A percentile compares a stretch with the other conserved stretches of the same genome.
phyloP scores from a whole-genome alignment of 2,797 vertebrate genomes.

The Jordanella pulchra region DNA sequence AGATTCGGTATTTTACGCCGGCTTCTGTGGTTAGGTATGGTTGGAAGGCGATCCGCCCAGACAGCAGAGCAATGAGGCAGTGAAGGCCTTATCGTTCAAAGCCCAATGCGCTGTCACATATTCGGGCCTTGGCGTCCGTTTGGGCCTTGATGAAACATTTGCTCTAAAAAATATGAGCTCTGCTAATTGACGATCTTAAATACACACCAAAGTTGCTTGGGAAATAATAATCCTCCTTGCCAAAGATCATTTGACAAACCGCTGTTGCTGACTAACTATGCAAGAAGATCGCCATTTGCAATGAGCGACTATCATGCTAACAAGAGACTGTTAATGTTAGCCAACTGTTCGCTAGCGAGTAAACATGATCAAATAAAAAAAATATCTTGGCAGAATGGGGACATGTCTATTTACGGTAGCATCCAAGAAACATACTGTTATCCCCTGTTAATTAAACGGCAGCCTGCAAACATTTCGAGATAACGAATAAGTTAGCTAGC shows the following conservation, averaged over 20 bases:
- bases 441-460: not conserved
- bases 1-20: conserved; percentile 49
- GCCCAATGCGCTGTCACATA: conserved; percentile 54
- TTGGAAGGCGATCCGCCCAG: conserved; percentile 71
- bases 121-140: conserved; percentile 63
- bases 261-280: conserved; percentile 27
- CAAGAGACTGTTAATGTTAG: conserved; percentile 52
- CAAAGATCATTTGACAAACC: not conserved
- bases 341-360: conserved; percentile 58
- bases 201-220: not conserved
- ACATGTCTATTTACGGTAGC: conserved; percentile 40
- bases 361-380: conserved; percentile 31
- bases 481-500: conserved; percentile 15
- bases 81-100: conserved; percentile 69
- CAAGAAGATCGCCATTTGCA: conserved; percentile 40
- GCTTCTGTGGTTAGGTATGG: conserved; percentile 57
- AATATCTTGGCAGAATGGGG: conserved; percentile 25
- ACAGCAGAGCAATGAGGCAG: conserved; percentile 52
- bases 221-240: not conserved
- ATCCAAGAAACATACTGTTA: not conserved
- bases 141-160: conserved; percentile 54
- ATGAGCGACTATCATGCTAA: conserved; percentile 51
- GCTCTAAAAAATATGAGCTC: conserved; percentile 18
- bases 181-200: conserved; percentile 1
- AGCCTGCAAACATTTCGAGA: not conserved